Conservation (phyloP, 2,113 vertebrate species). For the Pomatorhinus ruficollis region DNA sequence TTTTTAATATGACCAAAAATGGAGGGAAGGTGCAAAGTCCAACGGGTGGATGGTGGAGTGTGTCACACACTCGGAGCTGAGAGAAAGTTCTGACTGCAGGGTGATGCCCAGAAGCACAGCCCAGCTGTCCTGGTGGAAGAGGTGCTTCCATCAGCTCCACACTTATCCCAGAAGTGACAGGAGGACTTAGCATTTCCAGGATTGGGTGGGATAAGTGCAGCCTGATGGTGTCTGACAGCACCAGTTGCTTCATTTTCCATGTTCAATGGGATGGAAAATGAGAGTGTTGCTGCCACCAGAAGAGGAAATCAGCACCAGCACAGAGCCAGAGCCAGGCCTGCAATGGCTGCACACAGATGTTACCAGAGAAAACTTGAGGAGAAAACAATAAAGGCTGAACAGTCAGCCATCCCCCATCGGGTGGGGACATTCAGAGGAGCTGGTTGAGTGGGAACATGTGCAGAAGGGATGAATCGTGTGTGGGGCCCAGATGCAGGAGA, state of each 20-base stretch:
- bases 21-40: neutral
- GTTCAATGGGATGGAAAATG: neutral
- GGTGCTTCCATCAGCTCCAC: neutral
- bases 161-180: neutral
- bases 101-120: neutral
- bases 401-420: constrained; percentile 22
- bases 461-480: neutral
- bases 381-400: constrained; percentile 40
- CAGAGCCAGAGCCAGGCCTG: neutral
- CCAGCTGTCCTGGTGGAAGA: neutral
- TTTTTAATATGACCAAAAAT: rapidly evolving
- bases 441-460: constrained; percentile 55
- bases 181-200: neutral
- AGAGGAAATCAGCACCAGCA: neutral
- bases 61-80: neutral
- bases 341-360: constrained; percentile 66
- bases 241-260: neutral
- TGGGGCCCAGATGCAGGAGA: constrained; percentile 51
- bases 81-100: neutral
- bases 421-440: constrained; percentile 1
- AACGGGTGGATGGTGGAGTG: rapidly evolving
- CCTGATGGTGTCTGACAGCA: neutral
- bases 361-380: constrained; percentile 46
- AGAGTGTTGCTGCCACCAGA: neutral
- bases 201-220: neutral